phyloP scores from a whole-genome alignment of 2,888 invertebrate genomes.

The Nymphalis polychloros region DNA sequence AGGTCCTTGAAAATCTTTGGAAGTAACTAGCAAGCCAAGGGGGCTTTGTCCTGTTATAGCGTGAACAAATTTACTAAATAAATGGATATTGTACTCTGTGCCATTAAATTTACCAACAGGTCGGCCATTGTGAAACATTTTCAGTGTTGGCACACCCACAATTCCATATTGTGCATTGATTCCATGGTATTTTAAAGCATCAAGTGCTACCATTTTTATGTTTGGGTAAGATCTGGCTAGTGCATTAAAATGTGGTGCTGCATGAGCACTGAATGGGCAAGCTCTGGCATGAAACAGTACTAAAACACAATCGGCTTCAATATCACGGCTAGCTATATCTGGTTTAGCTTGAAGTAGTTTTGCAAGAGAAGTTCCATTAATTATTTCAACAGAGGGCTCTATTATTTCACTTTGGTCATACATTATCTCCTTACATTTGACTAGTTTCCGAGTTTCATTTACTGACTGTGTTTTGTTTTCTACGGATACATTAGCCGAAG shows the following conservation, averaged over 20 bases:
- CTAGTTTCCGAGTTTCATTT: constrained; percentile 72
- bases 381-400: constrained; percentile 82
- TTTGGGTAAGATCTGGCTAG: constrained; percentile 92
- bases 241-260: constrained; percentile 95
- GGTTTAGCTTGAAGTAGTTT: constrained; percentile 84
- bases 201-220: constrained; percentile 93
- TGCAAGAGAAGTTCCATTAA: constrained; percentile 86
- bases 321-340: constrained; percentile 84
- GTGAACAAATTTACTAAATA: constrained; percentile 89
- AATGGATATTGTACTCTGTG: constrained; percentile 89
- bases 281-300: constrained; percentile 94
- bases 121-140: constrained; percentile 94
- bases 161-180: constrained; percentile 96
- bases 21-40: constrained; percentile 85
- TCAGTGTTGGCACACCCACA: constrained; percentile 92
- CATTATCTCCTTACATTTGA: constrained; percentile 68
- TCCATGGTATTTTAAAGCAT: constrained; percentile 90
- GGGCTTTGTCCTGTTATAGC: constrained; percentile 87
- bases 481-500: constrained; percentile 66
- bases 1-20: constrained; percentile 90
- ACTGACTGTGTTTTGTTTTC: constrained; percentile 62
- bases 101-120: constrained; percentile 92
- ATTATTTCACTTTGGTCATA: constrained; percentile 62
- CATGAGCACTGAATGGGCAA: constrained; percentile 94
- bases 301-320: constrained; percentile 86